Evolutionary conservation across 53 echinoderm and acorn worm genomes (phyloP), one percentile per base, ranked within the genome.

Genomic region (Stichopus horrens): DNA sequence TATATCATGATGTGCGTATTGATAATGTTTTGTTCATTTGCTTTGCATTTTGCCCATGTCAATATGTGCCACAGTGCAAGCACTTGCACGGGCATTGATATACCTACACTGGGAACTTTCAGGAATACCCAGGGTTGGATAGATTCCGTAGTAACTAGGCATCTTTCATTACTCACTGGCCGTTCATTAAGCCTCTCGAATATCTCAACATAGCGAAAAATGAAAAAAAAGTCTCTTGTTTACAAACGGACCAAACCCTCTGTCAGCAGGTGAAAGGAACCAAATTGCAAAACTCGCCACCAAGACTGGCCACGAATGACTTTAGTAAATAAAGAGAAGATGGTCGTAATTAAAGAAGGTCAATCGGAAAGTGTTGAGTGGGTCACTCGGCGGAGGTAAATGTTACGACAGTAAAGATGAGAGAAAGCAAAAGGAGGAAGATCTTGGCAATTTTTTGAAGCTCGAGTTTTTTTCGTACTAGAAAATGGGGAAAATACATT

Each of bases 121-220:
- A 37, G 37, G 37, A 37, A 37, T 37, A 37, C 37, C 37, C 37
- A 37, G 37, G 37, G 37, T 37, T 1, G 37, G 37, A 37, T 0
- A 37, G 37, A 79, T 79, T 79, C 79, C 52, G 51, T 9, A 8
- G 54, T 8, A n/a, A 52, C 79, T 51, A 79, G 18, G 55, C 13
- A n/a, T 79, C 79, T 53, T 37, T 79, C 79, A 79, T n/a, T 79
- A 79, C 79, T 53, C n/a, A 18, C 11, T 55, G 79, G 79, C 51
- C 79, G 55, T 79, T 79, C 79, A 79, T 79, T 79, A 79, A 79
- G 55, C 55, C 79, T 16, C 52, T 79, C 53, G 37, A 79, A 19
- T 53, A 54, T 79, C 54, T 79, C 79, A 19, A 54, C 56, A 37
- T 63, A 63, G 63, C 5, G 63, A 63, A 63, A 59, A 7, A 63